These are phyloP conservation scores for Coecobrya sp. DNA, from an alignment of 2,888 invertebrate species.

Conservation along the genomic window DNA sequence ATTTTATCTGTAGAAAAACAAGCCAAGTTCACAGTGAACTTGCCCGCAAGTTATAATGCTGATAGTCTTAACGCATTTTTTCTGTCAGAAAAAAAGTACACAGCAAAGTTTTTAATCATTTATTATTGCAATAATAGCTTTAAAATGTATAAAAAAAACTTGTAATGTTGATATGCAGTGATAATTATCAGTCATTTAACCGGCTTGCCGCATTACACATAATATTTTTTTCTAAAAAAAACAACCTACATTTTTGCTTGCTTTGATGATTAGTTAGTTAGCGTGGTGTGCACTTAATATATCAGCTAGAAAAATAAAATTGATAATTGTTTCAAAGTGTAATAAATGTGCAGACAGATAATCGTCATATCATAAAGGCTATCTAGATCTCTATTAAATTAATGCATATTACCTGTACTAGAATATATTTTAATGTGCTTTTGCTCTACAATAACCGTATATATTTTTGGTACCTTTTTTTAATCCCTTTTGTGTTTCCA, in stretches of 20 bases:
- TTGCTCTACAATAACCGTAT: no score
- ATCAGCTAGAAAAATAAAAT: no score
- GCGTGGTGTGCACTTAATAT: no score
- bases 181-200: constrained; percentile 22
- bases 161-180: background rate
- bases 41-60: background rate
- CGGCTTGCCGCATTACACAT: background rate
- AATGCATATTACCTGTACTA: background rate
- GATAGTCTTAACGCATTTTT: no score
- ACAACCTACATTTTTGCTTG: no score
- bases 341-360: no score
- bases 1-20: no score
- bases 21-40: background rate
- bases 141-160: no score
- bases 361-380: background rate
- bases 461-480: background rate
- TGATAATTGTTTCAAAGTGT: no score
- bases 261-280: no score
- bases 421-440: no score
- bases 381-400: background rate
- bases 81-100: no score
- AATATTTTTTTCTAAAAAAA: background rate
- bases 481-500: background rate
- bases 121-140: background rate
- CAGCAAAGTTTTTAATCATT: background rate